phyloP scores from a whole-genome alignment of 2,113 vertebrate species.

The Prinia subflava region DNA sequence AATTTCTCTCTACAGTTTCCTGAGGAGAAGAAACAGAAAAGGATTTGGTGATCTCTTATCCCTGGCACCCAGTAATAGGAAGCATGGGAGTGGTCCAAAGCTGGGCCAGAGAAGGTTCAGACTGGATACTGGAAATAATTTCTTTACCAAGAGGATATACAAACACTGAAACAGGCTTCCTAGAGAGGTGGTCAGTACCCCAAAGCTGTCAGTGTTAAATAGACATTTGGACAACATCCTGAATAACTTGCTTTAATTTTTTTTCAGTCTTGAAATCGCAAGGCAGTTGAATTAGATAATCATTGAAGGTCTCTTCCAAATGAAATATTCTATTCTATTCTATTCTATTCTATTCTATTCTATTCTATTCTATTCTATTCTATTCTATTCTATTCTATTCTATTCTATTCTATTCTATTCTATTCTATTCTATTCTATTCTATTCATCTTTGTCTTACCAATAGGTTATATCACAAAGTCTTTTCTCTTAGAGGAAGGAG shows the following conservation, averaged over 20 bases:
- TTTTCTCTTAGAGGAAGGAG: background rate
- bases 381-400: background rate
- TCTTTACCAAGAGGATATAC: background rate
- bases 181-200: background rate
- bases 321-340: background rate
- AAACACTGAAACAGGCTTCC: background rate
- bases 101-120: background rate
- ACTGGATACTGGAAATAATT: background rate
- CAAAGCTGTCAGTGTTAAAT: background rate
- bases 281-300: background rate
- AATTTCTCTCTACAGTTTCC: background rate
- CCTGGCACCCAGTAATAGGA: background rate
- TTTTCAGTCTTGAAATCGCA: background rate
- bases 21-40: background rate
- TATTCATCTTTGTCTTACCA: background rate
- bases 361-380: background rate
- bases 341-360: background rate
- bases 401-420: background rate
- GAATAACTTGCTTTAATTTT: background rate
- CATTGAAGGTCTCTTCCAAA: background rate
- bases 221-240: background rate
- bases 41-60: background rate
- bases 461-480: rapidly evolving
- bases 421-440: background rate
- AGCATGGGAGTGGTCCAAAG: background rate